Conservation (phyloP, 2,797 vertebrate genomes). For the Melopsittacus undulatus region DNA sequence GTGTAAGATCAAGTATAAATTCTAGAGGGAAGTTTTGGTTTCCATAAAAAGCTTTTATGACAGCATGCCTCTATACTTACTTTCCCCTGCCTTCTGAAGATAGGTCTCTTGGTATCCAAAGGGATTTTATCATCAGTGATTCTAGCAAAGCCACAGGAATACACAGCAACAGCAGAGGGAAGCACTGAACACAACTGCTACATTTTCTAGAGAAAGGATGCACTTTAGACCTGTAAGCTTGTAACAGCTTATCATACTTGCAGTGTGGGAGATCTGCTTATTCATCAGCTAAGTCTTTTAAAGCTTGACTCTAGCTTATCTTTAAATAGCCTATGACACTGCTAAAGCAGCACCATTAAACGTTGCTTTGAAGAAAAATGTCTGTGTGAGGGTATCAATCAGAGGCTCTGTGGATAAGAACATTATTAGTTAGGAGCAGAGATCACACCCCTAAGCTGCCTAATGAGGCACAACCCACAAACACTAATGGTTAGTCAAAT, state of each 20-base stretch:
- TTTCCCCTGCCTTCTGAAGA: neutral
- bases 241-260: neutral
- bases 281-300: neutral
- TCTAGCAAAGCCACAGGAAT: neutral
- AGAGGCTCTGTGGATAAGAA: neutral
- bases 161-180: neutral
- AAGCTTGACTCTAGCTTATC: neutral
- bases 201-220: neutral
- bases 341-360: neutral
- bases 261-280: neutral
- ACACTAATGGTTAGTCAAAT: neutral
- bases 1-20: neutral
- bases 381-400: neutral
- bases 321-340: conserved; percentile 16
- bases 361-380: neutral
- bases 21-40: neutral
- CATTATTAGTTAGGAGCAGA: neutral
- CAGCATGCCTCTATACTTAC: neutral
- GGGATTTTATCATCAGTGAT: neutral
- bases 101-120: neutral
- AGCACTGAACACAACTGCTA: neutral
- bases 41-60: neutral
- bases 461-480: neutral
- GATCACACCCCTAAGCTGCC: neutral
- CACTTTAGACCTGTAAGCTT: neutral